These are phyloP conservation scores for Oscheius sp. DNA, from an alignment of 2,888 invertebrate genomes.

Conservation along the genomic window DNA sequence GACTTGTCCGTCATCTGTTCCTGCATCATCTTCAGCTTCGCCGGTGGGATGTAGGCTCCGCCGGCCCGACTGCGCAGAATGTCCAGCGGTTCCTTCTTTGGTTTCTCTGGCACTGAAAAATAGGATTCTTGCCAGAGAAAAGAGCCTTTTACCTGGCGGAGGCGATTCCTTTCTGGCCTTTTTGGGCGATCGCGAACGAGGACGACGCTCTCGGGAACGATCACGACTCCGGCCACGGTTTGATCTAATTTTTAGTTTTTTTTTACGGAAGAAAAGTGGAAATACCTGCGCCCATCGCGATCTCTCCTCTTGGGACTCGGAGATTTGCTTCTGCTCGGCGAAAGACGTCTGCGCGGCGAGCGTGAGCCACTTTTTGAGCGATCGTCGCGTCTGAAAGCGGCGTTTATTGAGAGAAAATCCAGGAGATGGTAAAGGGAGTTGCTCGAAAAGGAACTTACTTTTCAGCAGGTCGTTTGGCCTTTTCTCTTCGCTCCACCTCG, in stretches of 20 bases:
- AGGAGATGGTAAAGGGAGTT: background rate
- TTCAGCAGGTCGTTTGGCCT: background rate
- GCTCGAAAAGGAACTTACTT: slow-evolving; percentile 10
- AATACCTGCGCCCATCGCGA: slow-evolving; percentile 10
- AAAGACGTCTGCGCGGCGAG: slow-evolving; percentile 4
- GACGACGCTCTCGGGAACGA: slow-evolving; percentile 10
- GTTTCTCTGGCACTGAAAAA: slow-evolving; percentile 29
- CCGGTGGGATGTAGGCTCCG: slow-evolving; percentile 94
- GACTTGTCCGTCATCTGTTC: slow-evolving; percentile 88
- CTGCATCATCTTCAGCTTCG: slow-evolving; percentile 93
- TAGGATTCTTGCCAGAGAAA: background rate
- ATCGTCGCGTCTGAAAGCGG: too few species aligned
- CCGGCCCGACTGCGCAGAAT: slow-evolving; percentile 62
- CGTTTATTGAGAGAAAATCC: background rate
- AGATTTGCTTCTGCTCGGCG: slow-evolving; percentile 9
- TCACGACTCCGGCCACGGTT: slow-evolving; percentile 16
- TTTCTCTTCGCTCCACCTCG: slow-evolving; percentile 17
- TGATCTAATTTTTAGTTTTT: background rate
- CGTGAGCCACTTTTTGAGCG: slow-evolving; percentile 7
- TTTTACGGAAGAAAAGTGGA: too few species aligned
- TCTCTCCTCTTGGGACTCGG: slow-evolving; percentile 9
- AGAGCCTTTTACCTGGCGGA: background rate
- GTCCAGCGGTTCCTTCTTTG: slow-evolving; percentile 35
- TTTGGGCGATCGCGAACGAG: slow-evolving; percentile 15
- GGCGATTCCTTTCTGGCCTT: slow-evolving; percentile 9